Evolutionary conservation across 1,140 invertebrate genomes (phyloP).

Genomic region (Heliconius hewitsoni): DNA sequence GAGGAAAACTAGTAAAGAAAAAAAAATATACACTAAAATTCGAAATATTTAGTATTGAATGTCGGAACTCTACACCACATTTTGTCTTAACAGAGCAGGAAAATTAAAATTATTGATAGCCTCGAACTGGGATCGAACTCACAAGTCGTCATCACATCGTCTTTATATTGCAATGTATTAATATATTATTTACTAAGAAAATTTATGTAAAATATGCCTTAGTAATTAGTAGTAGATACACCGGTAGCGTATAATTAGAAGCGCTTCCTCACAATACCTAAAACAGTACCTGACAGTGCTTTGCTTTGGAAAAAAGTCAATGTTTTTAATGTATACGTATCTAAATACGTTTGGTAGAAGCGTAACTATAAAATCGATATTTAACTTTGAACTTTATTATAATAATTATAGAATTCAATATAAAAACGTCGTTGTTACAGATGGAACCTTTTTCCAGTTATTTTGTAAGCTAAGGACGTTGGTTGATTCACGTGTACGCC

Average conservation of each 20-base stretch:
- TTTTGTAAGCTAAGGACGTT: slow-evolving; percentile 17
- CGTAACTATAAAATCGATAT: not conserved
- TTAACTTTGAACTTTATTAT: not conserved
- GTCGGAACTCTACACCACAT: no score
- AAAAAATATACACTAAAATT: no score
- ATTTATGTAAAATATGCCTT: not conserved
- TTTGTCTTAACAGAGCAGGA: no score
- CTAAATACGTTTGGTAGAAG: not conserved
- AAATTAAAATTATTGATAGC: no score
- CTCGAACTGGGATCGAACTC: no score
- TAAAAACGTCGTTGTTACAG: not conserved
- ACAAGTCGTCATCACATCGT: no score
- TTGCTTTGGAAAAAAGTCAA: slow-evolving; percentile 40
- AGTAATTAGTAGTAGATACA: not conserved
- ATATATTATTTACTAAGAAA: not conserved
- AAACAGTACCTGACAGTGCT: slow-evolving; percentile 42
- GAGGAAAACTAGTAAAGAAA: no score
- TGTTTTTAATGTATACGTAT: slow-evolving; percentile 42
- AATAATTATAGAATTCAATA: not conserved
- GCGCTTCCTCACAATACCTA: slow-evolving; percentile 39
- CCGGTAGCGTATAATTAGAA: slow-evolving; percentile 40
- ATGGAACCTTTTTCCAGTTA: slow-evolving; percentile 4
- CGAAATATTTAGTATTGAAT: no score
- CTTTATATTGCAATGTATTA: not conserved
- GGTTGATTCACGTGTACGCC: slow-evolving; percentile 43